Base-by-base conservation (phyloP, 2,888 invertebrate species). In the Cepaea hortensis region DNA sequence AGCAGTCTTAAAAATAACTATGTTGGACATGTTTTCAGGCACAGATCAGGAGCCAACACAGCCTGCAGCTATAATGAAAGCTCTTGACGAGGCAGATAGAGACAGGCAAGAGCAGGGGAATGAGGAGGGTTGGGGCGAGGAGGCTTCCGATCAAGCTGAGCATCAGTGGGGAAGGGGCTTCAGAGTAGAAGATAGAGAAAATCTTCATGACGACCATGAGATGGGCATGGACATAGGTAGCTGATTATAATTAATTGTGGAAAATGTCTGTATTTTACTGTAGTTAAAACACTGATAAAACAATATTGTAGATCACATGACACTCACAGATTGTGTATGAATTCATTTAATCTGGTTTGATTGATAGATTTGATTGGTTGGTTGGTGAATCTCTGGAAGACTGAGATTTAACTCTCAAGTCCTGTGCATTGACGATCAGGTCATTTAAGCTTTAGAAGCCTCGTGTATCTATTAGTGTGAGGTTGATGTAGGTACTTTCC, bases 51-150 rank as follows among this genome's bases (percentile, higher is more conserved):
- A 62, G 61, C 50, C 77, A 35, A 46, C 85, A 73, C 80, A 81
- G 65, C 20, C 85, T 18, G 48, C 83, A 65, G 61, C 81, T 82
- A 23, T 76, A n/a, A 48, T 90, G 89, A 88, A 89, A 87, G 76
- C 90, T 84, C 50, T 90, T 87, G 48, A 81, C 80, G 62, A 83
- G 77, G 50, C 70, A 88, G 81, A 87, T 84, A 88, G 87, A 46
- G 82, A 80, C 70, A 81, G 85, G 18, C 73, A 80, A 35, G 84
- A 76, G 23, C 75, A 79, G 68, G 85, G 61, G 55, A 61, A 77
- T 48, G 80, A 80, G 18, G 70, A 73, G 81, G 77, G 55, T 55
- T 23, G 79, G 62, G 68, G 65, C 55, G 76, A 82, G 13, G 76
- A 82, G 13, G 48, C 79, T 13, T 9, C 62, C 20, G 55, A 55